Percentiles rank a stretch among this genome's conserved stretches.
Conservation (phyloP, 2,113 vertebrate genomes). For the Myotis yumanensis region DNA sequence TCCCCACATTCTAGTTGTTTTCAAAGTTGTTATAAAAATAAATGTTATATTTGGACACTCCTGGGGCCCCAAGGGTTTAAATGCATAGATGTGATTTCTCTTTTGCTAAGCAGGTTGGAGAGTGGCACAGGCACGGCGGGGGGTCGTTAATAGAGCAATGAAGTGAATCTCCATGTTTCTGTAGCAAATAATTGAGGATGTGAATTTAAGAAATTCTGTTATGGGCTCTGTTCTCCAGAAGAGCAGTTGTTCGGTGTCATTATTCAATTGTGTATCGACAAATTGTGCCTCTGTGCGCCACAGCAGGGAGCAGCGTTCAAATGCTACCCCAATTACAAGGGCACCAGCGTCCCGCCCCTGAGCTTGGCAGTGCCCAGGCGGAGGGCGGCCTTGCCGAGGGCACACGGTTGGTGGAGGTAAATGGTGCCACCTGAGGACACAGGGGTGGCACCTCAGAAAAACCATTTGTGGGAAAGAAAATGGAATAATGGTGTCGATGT, state of each 20-base stretch:
- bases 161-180: constrained; percentile 42
- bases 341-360: background rate
- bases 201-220: constrained; percentile 50
- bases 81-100: constrained; percentile 15
- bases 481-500: background rate
- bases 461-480: background rate
- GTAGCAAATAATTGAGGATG: constrained; percentile 50
- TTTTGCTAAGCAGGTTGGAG: constrained; percentile 61
- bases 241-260: background rate
- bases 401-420: background rate
- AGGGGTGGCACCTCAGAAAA: background rate
- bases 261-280: constrained; percentile 32
- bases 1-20: constrained; percentile 51
- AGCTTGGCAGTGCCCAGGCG: background rate
- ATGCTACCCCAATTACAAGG: background rate
- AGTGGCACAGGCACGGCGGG: constrained; percentile 1
- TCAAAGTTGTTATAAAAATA: constrained; percentile 62
- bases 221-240: constrained; percentile 22
- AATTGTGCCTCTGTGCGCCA: constrained; percentile 10
- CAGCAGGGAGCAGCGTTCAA: background rate
- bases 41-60: constrained; percentile 43
- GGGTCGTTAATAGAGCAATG: constrained; percentile 44
- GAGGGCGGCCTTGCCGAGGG: background rate
- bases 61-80: background rate
- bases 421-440: background rate